Evolutionary conservation across 2,888 invertebrate genomes (phyloP), one percentile per base, ranked within the genome.

Genomic region (Hyposoter didymator): DNA sequence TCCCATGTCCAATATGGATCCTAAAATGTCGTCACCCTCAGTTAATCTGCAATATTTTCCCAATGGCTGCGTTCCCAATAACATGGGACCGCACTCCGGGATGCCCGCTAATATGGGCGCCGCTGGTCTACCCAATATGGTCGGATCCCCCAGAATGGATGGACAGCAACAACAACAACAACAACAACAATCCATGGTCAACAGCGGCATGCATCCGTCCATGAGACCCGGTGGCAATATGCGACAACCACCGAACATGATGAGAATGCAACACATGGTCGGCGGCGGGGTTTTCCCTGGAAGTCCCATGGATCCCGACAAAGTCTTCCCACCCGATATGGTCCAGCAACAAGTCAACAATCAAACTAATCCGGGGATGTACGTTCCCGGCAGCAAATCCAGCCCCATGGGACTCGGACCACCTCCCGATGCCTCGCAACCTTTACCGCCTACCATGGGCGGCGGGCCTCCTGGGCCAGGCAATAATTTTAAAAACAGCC

Each of bases 371-470:
- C 94, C 95, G n/a, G 95, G 95, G 88, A 95, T 95, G 95, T 96
- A 95, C 91, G 95, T 95, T 32, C 94, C 94, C 64, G 95, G 95
- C 7, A 95, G 95, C 17, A 95, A 95, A 91, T 94, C 94, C 72
- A 95, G 95, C 84, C 95, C 95, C 1, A 95, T 95, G 95, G 93
- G 94, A 1, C 89, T 93, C 5, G 95, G 95, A 49, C 92, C 93
- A 94, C 95, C 96, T 45, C 95, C 95, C 17, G 96, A 96, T 89
- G 95, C 96, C 43, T 96, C 96, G 73, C 97, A 97, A 93, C 97
- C 97, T 8, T 94, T 97, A 84, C 97, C 97, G 52, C 97, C 97
- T 22, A 97, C 97, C 35, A 97, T 97, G 96, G 97, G 97, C 69
- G 96, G 96, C 72, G 95, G 95, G 86, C 93, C 91, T 12, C 67